A percentile compares a stretch with the other conserved stretches of the same genome.
Evolutionary conservation across 1,140 invertebrate genomes (phyloP).

Genomic region (Coboldia fuscipes): DNA sequence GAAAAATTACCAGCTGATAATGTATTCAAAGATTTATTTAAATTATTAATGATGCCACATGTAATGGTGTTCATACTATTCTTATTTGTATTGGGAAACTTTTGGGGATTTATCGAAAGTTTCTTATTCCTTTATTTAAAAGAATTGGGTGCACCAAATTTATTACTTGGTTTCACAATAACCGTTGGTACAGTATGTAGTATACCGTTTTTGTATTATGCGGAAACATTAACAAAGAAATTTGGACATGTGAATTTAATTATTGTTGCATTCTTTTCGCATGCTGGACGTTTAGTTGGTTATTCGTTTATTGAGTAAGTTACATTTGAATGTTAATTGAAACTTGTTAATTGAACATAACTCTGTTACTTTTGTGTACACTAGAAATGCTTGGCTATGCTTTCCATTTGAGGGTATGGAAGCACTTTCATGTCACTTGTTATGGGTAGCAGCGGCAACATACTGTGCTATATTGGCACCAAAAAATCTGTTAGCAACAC

Average conservation of each 20-base stretch:
- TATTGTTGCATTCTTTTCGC: slow-evolving; percentile 58
- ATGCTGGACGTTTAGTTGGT: slow-evolving; percentile 51
- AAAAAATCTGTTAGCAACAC: slow-evolving; percentile 52
- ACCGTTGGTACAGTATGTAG: slow-evolving; percentile 60
- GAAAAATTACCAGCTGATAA: slow-evolving; percentile 49
- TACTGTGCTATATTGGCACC: slow-evolving; percentile 63
- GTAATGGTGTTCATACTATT: slow-evolving; percentile 55
- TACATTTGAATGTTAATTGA: no score
- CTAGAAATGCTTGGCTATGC: slow-evolving; percentile 64
- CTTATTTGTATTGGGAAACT: slow-evolving; percentile 50
- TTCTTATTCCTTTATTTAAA: slow-evolving; percentile 67
- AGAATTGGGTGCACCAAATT: slow-evolving; percentile 56
- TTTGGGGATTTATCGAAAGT: slow-evolving; percentile 70
- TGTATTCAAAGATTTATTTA: slow-evolving; percentile 40
- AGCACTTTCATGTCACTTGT: slow-evolving; percentile 61
- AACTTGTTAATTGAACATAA: no score
- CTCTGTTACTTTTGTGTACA: no score
- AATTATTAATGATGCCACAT: slow-evolving; percentile 49
- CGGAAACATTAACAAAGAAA: slow-evolving; percentile 56
- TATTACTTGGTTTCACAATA: slow-evolving; percentile 57
- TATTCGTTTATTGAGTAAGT: slow-evolving; percentile 67
- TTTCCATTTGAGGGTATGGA: slow-evolving; percentile 73
- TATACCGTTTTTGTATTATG: slow-evolving; percentile 58
- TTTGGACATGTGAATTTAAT: slow-evolving; percentile 64
- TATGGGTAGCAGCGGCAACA: slow-evolving; percentile 74